Conservation (phyloP, 2,113 vertebrate genomes). For the Lonchura striata region DNA sequence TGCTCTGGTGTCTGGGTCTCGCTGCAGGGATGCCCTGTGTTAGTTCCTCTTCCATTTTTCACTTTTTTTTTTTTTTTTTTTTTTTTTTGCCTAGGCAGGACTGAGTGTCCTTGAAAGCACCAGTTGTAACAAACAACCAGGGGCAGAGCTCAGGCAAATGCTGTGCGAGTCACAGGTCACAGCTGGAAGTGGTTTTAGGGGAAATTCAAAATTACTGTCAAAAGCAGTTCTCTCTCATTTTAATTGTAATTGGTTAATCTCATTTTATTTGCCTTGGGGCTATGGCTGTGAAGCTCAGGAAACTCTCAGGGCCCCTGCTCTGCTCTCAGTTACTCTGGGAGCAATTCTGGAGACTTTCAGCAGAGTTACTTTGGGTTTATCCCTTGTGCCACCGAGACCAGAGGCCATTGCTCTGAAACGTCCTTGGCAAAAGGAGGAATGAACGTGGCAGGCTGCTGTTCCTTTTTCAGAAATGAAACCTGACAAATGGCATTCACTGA, state of each 20-base stretch:
- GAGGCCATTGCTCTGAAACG: slow-evolving; percentile 14
- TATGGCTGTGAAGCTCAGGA: slow-evolving; percentile 34
- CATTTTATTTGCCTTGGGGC: slow-evolving; percentile 63
- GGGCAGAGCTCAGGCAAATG: neutral
- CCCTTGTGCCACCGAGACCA: neutral
- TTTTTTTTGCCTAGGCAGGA: neutral
- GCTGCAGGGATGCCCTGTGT: neutral
- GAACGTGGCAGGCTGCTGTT: neutral
- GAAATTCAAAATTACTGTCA: slow-evolving; percentile 68
- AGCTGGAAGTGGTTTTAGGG: slow-evolving; percentile 70
- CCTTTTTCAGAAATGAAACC: neutral
- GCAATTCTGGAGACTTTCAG: slow-evolving; percentile 37
- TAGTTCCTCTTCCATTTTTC: slow-evolving; percentile 26
- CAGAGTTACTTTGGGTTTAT: slow-evolving; percentile 38
- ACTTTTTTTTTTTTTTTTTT: neutral
- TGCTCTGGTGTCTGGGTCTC: neutral
- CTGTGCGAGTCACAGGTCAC: slow-evolving; percentile 42
- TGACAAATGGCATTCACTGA: neutral
- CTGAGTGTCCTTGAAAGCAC: slow-evolving; percentile 16
- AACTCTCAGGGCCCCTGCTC: slow-evolving; percentile 11
- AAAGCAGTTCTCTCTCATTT: slow-evolving; percentile 60
- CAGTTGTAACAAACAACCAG: slow-evolving; percentile 38
- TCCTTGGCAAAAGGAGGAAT: neutral
- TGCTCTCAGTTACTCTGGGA: slow-evolving; percentile 45
- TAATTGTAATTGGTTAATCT: slow-evolving; percentile 70